Conservation (phyloP, 2,113 vertebrate genomes). For the Ivindomyrus marchei region DNA sequence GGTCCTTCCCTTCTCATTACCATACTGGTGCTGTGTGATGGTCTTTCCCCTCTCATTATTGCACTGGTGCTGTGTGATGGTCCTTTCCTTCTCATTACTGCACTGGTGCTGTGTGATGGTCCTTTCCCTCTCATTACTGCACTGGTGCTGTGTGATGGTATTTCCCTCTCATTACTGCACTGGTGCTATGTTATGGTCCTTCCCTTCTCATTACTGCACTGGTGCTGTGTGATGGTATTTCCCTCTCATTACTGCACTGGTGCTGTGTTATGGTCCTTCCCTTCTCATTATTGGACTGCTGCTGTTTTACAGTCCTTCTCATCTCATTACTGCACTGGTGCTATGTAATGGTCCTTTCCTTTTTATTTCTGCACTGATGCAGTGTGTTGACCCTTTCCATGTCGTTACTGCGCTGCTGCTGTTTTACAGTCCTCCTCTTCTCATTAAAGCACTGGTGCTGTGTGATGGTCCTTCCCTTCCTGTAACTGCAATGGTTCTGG, state of each 20-base stretch:
- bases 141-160: not conserved
- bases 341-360: not conserved
- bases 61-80: not conserved
- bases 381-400: not conserved
- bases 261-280: too few relatives aligned
- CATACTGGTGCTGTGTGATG: not conserved
- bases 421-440: too few relatives aligned
- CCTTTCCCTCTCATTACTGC: not conserved
- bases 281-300: too few relatives aligned
- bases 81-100: not conserved
- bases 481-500: slow-evolving; percentile 57
- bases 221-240: too few relatives aligned
- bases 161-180: not conserved
- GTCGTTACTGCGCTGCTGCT: not conserved
- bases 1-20: not conserved
- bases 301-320: not conserved
- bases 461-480: not conserved
- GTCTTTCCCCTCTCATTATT: not conserved
- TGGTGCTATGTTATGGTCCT: too few relatives aligned
- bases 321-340: not conserved
- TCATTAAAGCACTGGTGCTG: not conserved
- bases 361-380: not conserved
- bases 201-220: not conserved
- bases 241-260: too few relatives aligned
- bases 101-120: not conserved